Percentiles rank a stretch among this genome's conserved stretches.
Conservation (phyloP, 2,797 vertebrate species). For the Apodemus agrarius region DNA sequence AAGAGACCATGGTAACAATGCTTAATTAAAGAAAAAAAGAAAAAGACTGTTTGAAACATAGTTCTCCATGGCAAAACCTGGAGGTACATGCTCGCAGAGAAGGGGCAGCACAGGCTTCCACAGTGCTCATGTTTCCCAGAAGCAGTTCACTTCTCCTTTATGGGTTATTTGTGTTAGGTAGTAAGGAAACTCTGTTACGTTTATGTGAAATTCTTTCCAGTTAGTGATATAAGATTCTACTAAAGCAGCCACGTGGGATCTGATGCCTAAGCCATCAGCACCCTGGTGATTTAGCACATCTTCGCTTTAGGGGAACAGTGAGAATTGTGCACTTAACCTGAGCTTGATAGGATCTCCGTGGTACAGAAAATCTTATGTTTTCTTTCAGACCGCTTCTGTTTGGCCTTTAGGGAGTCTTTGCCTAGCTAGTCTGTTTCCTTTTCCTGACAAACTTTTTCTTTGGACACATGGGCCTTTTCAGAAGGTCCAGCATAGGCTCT, state of each 20-base stretch:
- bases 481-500: not conserved
- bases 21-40: not conserved
- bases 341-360: not conserved
- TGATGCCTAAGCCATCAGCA: not conserved
- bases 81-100: not conserved
- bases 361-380: not conserved
- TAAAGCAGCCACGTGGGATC: not conserved
- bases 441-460: not conserved
- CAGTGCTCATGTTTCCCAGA: not conserved
- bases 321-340: not conserved
- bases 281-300: not conserved
- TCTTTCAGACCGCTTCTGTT: not conserved
- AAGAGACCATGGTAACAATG: not conserved
- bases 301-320: not conserved
- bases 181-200: not conserved
- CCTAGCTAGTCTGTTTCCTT: not conserved
- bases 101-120: not conserved
- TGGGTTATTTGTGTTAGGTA: not conserved
- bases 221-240: not conserved
- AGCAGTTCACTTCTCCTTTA: not conserved
- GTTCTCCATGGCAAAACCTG: not conserved
- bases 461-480: not conserved
- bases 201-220: conserved; percentile 8
- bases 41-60: not conserved
- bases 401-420: conserved; percentile 37